Base-by-base conservation (phyloP, 2,113 vertebrate genomes). In the Vanacampus margaritifer region DNA sequence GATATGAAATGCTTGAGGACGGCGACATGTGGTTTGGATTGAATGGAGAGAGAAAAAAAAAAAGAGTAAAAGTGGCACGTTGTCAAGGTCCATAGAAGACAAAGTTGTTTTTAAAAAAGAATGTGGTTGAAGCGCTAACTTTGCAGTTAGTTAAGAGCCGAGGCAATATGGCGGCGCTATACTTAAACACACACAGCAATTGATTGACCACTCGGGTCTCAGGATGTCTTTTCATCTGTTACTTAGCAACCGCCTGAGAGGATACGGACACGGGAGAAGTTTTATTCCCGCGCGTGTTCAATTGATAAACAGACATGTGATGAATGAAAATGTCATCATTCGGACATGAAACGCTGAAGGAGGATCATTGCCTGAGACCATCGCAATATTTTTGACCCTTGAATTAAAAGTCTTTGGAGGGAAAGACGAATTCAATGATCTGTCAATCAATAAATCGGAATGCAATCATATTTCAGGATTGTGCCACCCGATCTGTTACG, bases 171-270 rank as follows among this genome's bases (percentile, higher is more conserved):
- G 59, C 57, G 45, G n/a, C 69, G 57, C n/a, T 8, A 75, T 67
- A 75, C 50, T 26, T 64, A 50, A 46, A 73, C 45, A 72, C 43
- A 54, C 26, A 43, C 56, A 64, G 85, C 80, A 90, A 92, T 92
- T 91, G 91, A 93, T 92, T 88, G 85, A 88, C 90, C 87, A 84
- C 90, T 90, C 85, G 80, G 28, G 82, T 89, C 87, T 90, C 86
- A 90, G 90, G 91, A 89, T 90, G 90, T 91, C 90, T 91, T 88
- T 89, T 84, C 79, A 84, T 91, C 89, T 91, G 92, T 92, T 91
- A 86, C 91, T 90, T 90, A 92, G 91, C 91, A 93, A 93, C 92
- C 84, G 84, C 84, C 79, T 82, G 76, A 74, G 85, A 88, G 85
- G 83, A 84, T 86, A 82, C 76, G 78, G 86, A 90, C 82, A 81